Evolutionary conservation across 2,113 vertebrate genomes (phyloP), one percentile per base, ranked within the genome.

Genomic region (Solenodon paradoxus): DNA sequence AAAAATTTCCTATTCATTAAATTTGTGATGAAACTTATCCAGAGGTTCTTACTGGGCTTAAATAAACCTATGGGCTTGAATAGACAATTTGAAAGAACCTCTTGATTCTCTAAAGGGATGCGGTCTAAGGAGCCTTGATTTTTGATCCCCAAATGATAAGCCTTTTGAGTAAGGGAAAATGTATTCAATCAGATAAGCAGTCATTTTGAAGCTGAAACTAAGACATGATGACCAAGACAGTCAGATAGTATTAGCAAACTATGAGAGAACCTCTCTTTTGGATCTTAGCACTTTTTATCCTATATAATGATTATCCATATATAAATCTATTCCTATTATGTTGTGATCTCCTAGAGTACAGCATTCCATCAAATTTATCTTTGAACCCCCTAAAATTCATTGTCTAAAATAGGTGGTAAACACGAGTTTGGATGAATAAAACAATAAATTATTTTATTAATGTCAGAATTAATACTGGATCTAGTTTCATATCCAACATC

Each of bases 171-270:
- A 13, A 20, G 17, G 61, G 19, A 30, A 51, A 49, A 85, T 72
- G 42, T 59, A 88, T 72, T 90, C 26, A 90, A 49, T 5, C 72
- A 78, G n/a, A 68, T 45, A 83, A 87, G 22, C 22, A 72, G 49
- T 40, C 63, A 74, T 28, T 84, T 79, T 45, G 42, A 94, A 92
- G 40, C n/a, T 82, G 93, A 95, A 82, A 61, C 82, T 87, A 84
- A 35, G 17, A 90, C 51, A 1, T 61, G 16, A n/a, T 28, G 63
- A 82, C 40, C 8, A 59, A 49, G 63, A 32, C 24, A 79, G 30
- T 49, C 79, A 96, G 22, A 3, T 75, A 63, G 32, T 9, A 57
- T 92, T 51, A 80, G n/a, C 84, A 88, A 83, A 47, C 45, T 28
- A 49, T 30, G 92, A 49, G 38, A 61, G 24, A n/a, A n/a, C 5